Base-by-base conservation (phyloP, 2,797 vertebrate genomes). In the Tinamus major region DNA sequence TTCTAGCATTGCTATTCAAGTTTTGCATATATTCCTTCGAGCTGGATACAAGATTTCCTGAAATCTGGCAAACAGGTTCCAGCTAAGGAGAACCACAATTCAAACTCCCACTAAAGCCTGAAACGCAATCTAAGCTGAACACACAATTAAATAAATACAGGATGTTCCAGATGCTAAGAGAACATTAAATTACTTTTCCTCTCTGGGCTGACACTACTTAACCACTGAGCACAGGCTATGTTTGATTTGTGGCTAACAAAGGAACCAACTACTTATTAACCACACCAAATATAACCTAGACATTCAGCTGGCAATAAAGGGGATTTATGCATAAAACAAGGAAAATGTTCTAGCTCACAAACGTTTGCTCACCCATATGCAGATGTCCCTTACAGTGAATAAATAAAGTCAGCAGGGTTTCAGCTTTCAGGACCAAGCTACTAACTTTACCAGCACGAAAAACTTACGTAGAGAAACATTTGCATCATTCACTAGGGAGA, bases 141-240 rank as follows among this genome's bases (percentile, higher is more conserved):
- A 35, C 80, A 91, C 85, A 91, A 89, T 94, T 91, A 93, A 92
- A 95, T 95, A 95, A 96, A 96, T 93, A 95, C 92, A 94, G 92
- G 31, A 87, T 92, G 93, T 92, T 95, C 92, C 80, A 94, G 94
- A 94, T 17, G 83, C 91, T 85, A 91, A 93, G 93, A 95, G 92
- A 95, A 94, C 94, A 96, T 70, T 91, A 84, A 79, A 95, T 82
- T 92, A 96, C 96, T 95, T 90, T 56, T 85, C 58, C 75, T 96
- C 91, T 77, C 83, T 58, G 83, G 80, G 78, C 53, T 89, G 61
- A 90, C 3, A 41, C 90, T 86, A 62, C 90, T 93, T 81, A 92
- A 96, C 83, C 95, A 87, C 83, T 37, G 87, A 95, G 88, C 39
- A 58, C 75, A 83, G 71, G 21, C 67, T 24, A 93, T 68, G 68